These are phyloP conservation scores for Alexandromys fortis DNA, from an alignment of 2,113 vertebrate species.

Conservation along the genomic window DNA sequence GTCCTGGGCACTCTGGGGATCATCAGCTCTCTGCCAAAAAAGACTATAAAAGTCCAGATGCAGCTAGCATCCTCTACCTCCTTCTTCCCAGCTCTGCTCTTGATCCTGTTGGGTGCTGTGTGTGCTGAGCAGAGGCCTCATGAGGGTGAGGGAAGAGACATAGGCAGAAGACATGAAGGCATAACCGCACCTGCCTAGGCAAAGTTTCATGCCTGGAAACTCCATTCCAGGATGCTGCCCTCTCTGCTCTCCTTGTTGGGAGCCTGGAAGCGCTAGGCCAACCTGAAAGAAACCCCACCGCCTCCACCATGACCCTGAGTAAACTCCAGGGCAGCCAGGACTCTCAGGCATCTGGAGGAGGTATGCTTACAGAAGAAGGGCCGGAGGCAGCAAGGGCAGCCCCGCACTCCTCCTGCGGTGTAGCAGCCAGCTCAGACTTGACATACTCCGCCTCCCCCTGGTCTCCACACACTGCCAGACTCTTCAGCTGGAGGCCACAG, in stretches of 20 bases:
- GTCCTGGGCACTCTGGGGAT: background rate
- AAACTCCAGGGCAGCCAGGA: background rate
- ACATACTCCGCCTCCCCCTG: too few species aligned
- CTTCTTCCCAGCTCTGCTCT: background rate
- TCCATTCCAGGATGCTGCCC: background rate
- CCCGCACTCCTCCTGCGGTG: background rate
- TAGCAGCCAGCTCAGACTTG: background rate
- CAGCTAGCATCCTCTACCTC: background rate
- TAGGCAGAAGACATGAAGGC: background rate
- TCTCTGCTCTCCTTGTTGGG: background rate
- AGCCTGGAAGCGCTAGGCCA: background rate
- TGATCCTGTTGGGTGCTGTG: background rate
- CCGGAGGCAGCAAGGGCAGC: background rate
- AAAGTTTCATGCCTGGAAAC: background rate
- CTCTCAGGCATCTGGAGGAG: background rate
- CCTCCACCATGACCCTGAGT: background rate
- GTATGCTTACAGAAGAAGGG: too few species aligned
- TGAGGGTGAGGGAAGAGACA: too few species aligned
- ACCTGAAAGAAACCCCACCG: background rate
- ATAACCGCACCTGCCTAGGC: too few species aligned
- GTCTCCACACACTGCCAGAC: background rate
- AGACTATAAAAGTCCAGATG: background rate
- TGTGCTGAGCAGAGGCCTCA: background rate
- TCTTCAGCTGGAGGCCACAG: background rate
- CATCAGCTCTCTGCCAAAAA: background rate